phyloP scores from a whole-genome alignment of 2,113 vertebrate species.

The Aythya baeri region DNA sequence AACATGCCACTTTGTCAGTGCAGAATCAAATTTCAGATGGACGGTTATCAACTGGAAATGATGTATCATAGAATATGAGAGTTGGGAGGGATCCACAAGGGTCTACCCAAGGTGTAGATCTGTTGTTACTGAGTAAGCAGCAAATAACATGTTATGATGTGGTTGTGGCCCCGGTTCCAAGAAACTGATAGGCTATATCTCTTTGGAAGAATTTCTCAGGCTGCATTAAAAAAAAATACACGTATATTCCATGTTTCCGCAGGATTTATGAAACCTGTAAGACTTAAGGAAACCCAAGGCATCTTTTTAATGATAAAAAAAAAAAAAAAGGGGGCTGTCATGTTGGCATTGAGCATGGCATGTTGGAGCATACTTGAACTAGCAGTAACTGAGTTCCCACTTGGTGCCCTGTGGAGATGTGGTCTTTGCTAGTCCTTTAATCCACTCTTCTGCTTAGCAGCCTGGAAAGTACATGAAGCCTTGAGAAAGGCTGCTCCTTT shows the following conservation, averaged over 20 bases:
- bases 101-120: too few relatives aligned
- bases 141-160: fast-evolving
- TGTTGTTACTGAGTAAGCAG: neutral
- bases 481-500: neutral
- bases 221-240: neutral
- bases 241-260: neutral
- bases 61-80: too few relatives aligned
- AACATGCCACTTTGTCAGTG: fast-evolving
- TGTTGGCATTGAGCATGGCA: neutral
- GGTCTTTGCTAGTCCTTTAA: neutral
- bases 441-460: neutral
- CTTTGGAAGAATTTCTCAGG: neutral
- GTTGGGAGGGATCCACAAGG: too few relatives aligned
- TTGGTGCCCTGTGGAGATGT: neutral
- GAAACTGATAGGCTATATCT: fast-evolving
- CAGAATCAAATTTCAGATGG: neutral
- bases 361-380: neutral
- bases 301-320: neutral
- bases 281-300: too few relatives aligned
- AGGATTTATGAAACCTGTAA: neutral
- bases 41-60: neutral
- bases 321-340: neutral
- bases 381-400: neutral
- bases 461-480: too few relatives aligned
- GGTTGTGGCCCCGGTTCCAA: neutral